Evolutionary conservation across 2,113 vertebrate species (phyloP).

Genomic region (Chlorodrepanis virens): DNA sequence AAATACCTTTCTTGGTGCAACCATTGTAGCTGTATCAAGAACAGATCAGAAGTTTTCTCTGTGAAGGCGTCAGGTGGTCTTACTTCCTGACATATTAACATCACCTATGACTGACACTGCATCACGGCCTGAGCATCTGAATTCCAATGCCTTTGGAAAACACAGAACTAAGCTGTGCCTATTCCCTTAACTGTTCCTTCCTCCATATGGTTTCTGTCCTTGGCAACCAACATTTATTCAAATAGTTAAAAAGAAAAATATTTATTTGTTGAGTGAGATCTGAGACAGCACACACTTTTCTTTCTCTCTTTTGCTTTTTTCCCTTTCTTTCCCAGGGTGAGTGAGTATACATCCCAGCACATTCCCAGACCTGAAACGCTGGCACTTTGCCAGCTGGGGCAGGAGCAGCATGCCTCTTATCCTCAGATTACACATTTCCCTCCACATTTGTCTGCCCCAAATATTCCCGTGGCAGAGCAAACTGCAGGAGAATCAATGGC

Average conservation of each 20-base stretch:
- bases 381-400: not conserved
- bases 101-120: not conserved
- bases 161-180: not conserved
- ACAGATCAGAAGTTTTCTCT: not conserved
- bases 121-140: not conserved
- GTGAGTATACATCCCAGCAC: not conserved
- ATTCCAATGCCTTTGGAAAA: not conserved
- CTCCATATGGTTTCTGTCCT: not conserved
- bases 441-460: not conserved
- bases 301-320: not conserved
- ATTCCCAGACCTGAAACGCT: not conserved
- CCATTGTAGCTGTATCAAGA: fast-evolving
- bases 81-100: fast-evolving
- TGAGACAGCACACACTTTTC: not conserved
- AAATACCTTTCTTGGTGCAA: not conserved
- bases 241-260: not conserved
- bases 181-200: not conserved
- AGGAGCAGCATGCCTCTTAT: not conserved
- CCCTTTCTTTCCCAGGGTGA: not conserved
- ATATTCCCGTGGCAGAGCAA: fast-evolving
- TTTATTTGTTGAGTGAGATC: not conserved
- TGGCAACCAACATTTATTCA: not conserved
- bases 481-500: not conserved
- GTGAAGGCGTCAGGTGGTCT: fast-evolving
- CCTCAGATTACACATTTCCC: not conserved